phyloP scores from a whole-genome alignment of 2,113 vertebrate genomes.

The Myocastor coypus region DNA sequence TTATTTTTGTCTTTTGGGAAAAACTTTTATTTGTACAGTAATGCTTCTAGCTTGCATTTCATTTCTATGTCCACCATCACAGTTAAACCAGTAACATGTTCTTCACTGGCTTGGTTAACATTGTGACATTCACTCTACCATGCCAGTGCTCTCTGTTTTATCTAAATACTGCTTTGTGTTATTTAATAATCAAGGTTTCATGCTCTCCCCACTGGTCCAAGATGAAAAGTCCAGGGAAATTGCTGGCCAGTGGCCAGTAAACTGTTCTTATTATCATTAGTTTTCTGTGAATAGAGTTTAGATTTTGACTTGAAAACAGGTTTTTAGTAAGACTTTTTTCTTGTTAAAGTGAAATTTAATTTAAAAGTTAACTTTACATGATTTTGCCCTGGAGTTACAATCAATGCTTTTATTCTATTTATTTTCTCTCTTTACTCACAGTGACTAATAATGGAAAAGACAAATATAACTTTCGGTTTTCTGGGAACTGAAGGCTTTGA shows the following conservation, averaged over 20 bases:
- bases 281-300: neutral
- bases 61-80: neutral
- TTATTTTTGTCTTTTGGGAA: conserved; percentile 33
- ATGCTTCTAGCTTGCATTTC: neutral
- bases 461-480: conserved; percentile 40
- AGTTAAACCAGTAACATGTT: neutral
- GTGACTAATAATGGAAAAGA: conserved; percentile 42
- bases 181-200: neutral
- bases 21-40: neutral
- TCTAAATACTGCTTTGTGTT: neutral
- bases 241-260: neutral
- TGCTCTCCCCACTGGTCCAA: neutral
- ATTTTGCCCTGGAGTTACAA: neutral
- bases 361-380: conserved; percentile 16
- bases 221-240: neutral
- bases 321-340: conserved; percentile 1
- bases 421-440: neutral
- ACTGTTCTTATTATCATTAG: neutral
- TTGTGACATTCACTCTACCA: neutral
- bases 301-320: conserved; percentile 26
- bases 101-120: neutral
- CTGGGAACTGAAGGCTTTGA: conserved; percentile 19
- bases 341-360: neutral
- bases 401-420: neutral
- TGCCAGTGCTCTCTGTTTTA: neutral